Evolutionary conservation across 2,113 vertebrate genomes (phyloP).

Genomic region (Chaenocephalus aceratus): DNA sequence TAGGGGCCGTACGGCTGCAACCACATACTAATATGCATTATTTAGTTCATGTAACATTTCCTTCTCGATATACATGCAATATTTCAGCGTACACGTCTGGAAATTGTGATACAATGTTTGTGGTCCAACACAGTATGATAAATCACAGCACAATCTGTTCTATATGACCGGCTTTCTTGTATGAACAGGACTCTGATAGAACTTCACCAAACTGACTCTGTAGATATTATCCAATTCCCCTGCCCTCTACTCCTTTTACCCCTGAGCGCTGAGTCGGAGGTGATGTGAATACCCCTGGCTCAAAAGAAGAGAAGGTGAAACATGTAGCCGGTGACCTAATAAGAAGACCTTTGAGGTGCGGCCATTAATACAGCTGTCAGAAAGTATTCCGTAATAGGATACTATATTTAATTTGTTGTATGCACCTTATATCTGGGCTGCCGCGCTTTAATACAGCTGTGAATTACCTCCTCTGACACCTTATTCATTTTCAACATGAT

Average conservation of each 20-base stretch:
- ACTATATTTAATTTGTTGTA: conserved; percentile 74
- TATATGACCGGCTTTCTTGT: neutral
- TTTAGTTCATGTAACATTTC: no score
- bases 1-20: no score
- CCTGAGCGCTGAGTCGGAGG: conserved; percentile 40
- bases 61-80: no score
- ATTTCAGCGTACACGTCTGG: no score
- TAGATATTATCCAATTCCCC: neutral
- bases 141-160: no score
- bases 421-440: conserved; percentile 76
- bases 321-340: conserved; percentile 77
- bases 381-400: conserved; percentile 70
- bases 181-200: neutral
- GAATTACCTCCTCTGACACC: conserved; percentile 80
- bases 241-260: conserved; percentile 1
- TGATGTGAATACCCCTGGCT: conserved; percentile 54
- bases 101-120: neutral
- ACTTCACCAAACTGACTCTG: neutral
- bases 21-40: no score
- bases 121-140: no score
- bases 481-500: conserved; percentile 81
- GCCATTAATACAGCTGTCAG: conserved; percentile 83
- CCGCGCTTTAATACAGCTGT: conserved; percentile 77
- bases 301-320: conserved; percentile 53
- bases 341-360: conserved; percentile 78